These are phyloP conservation scores for Oxystoma pomonae DNA, from an alignment of 2,888 invertebrate genomes.

Conservation along the genomic window DNA sequence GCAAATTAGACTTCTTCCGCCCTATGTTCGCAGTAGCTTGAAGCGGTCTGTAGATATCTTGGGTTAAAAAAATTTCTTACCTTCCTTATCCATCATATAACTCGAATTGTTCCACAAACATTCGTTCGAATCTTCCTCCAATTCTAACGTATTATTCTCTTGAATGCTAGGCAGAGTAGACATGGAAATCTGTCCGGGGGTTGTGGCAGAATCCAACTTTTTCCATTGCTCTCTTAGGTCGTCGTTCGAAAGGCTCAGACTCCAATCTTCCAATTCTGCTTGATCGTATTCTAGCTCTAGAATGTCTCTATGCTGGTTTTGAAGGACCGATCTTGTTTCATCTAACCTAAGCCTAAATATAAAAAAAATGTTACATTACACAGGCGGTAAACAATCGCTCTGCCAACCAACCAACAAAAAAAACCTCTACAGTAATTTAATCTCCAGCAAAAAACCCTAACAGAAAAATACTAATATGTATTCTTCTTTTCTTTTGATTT, in stretches of 20 bases:
- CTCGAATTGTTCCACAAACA: slow-evolving; percentile 73
- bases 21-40: too few relatives aligned
- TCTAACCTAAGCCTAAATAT: slow-evolving; percentile 55
- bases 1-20: too few relatives aligned
- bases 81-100: slow-evolving; percentile 61
- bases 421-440: too few relatives aligned
- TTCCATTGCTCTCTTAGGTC: slow-evolving; percentile 55
- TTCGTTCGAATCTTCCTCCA: slow-evolving; percentile 70
- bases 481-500: too few relatives aligned
- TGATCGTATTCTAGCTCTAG: slow-evolving; percentile 70
- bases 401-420: too few relatives aligned
- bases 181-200: slow-evolving; percentile 54
- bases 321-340: slow-evolving; percentile 64
- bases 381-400: too few relatives aligned
- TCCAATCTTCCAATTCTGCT: slow-evolving; percentile 77
- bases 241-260: slow-evolving; percentile 67
- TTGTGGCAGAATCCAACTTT: slow-evolving; percentile 16
- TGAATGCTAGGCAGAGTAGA: slow-evolving; percentile 68
- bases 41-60: too few relatives aligned
- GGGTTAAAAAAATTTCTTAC: slow-evolving; percentile 35
- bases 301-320: slow-evolving; percentile 65
- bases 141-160: slow-evolving; percentile 66
- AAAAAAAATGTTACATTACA: too few relatives aligned
- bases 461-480: too few relatives aligned
- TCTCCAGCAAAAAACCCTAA: too few relatives aligned